Base-by-base conservation (phyloP, 1,140 invertebrate genomes). In the Drosophila arawakana region DNA sequence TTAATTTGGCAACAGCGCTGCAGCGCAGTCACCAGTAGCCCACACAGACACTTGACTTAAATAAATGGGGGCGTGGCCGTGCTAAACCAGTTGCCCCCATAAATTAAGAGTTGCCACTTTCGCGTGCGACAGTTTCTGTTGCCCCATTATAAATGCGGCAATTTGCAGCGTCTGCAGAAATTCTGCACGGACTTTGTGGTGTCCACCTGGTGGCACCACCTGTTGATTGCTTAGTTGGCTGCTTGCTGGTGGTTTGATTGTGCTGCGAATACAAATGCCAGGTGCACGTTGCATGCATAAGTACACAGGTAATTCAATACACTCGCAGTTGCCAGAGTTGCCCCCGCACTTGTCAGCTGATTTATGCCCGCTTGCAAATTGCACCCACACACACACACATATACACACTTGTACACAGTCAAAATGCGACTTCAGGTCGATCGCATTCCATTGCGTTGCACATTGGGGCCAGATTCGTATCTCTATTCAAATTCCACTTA, bases 141-240 rank as follows among this genome's bases (percentile, higher is more conserved):
- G 18, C 18, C 5, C 5, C 21, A 62, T 82, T 61, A 88, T 70
- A 86, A 88, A 80, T 88, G 76, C 66, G 80, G 66, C 80, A 88
- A 80, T 83, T 88, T 86, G 85, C 84, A 77, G 83, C 83, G 83
- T 88, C 84, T 89, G 83, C 83, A 78, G 73, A 88, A 74, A 80
- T 89, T 86, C 82, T 79, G 76, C 75, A 43, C 41, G 41, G 41
- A 43, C 41, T 43, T 43, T 43, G 41, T 5, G 61, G 35, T 39
- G 35, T 39, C 49, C 15, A 55, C 37, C 58, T 41, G 11, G 35
- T 54, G 21, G 57, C 67, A 44, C 67, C 57, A 61, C 66, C 49
- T 65, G 60, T 72, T 72, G 69, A 13, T 34, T 37, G 30, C 13
- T 7, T 39, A 10, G 37, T 10, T 39, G 37, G 37, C 37, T 41